Base-by-base conservation (phyloP, 1,140 invertebrate species). In the Aphaenogaster floridana region DNA sequence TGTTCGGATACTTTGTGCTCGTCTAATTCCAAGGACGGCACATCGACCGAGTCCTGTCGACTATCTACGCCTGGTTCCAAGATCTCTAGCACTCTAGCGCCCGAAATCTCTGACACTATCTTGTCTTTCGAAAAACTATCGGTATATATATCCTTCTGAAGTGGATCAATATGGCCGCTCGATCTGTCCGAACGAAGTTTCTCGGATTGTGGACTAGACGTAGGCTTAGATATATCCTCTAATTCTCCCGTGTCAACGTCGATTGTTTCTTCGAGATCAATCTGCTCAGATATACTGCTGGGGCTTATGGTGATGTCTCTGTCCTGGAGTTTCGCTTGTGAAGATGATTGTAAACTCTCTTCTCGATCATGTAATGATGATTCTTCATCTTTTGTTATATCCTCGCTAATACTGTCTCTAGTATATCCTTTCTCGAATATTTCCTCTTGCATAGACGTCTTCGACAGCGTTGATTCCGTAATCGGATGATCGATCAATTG, bases 281-380 rank as follows among this genome's bases (percentile, higher is more conserved):
- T 91, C 42, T 93, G 93, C 21, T 95, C 94, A 15, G 94, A 95
- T 63, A 94, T 94, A 80, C 94, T 95, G 45, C 94, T 95, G 0
- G 94, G 93, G 77, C 94, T 95, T 74, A 94, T 89, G 9, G 94
- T 94, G 1, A 94, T 92, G 77, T 95, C 94, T 81, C 91, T 89
- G 1, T 95, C 94, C 0, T 91, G 88, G 0, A 93, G 39, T 85
- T 89, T 93, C 0, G 72, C 88, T 45, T 93, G 92, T 2, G 90
- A 94, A 6, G 90, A 93, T 1, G 93, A 94, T 13, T 88, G 78
- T 0, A 86, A 87, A 50, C 92, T 95, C 5, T 93, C 93, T 45
- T 95, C 94, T 59, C 85, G 91, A 7, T 94, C 93, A 0, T 90
- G 90, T 45, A 78, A 63, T 0, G 91, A 94, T 0, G 92, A 94